A percentile compares a stretch with the other conserved stretches of the same genome.
Conservation (phyloP, 1,140 invertebrate genomes). For the Conus ventricosus region DNA sequence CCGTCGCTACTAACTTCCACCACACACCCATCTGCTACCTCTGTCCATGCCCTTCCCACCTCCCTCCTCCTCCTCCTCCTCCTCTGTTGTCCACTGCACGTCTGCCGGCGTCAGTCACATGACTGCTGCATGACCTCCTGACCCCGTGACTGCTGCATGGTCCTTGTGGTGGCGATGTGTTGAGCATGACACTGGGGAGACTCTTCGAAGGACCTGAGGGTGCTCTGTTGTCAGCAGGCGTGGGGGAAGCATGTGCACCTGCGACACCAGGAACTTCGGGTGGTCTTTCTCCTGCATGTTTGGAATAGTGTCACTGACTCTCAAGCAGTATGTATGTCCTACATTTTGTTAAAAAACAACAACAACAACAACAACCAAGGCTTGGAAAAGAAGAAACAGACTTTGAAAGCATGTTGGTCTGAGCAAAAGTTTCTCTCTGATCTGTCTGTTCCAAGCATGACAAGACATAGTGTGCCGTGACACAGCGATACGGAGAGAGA, state of each 20-base stretch:
- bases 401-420: too few relatives aligned
- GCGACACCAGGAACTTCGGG: neutral
- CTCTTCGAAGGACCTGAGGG: too few relatives aligned
- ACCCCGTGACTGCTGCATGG: neutral
- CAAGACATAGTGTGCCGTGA: too few relatives aligned
- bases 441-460: too few relatives aligned
- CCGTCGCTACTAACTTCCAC: constrained; percentile 24
- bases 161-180: neutral
- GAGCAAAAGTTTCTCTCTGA: too few relatives aligned
- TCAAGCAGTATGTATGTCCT: too few relatives aligned
- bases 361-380: too few relatives aligned
- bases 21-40: neutral
- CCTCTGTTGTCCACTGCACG: neutral
- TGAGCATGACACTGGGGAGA: neutral
- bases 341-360: too few relatives aligned
- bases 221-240: too few relatives aligned
- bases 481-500: neutral
- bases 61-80: neutral
- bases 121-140: neutral
- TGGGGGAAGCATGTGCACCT: neutral
- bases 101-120: neutral
- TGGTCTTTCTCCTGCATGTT: neutral
- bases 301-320: too few relatives aligned
- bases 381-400: too few relatives aligned
- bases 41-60: neutral